These are phyloP conservation scores for Oscarella lobularis DNA, from an alignment of 37 sponge, comb jelly and placozoan genomes.

Conservation along the genomic window DNA sequence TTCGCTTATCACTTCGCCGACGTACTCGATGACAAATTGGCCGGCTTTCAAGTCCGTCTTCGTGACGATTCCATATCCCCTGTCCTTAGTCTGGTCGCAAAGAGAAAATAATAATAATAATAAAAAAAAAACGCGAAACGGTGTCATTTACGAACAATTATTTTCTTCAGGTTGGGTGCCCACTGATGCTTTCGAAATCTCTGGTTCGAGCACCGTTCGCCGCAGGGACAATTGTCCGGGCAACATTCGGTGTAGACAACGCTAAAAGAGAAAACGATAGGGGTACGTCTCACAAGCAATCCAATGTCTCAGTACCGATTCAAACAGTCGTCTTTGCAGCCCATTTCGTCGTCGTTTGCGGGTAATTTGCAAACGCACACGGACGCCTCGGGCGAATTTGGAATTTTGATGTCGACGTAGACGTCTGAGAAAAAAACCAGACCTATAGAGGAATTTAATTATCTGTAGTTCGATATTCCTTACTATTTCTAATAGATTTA, in stretches of 20 bases:
- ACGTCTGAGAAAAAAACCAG: not conserved
- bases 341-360: not conserved
- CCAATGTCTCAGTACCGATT: not conserved
- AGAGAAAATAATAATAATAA: too few species aligned
- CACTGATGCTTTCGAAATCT: not conserved
- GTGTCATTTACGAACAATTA: too few species aligned
- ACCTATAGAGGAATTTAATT: too few species aligned
- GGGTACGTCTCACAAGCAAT: not conserved
- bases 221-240: not conserved
- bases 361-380: not conserved
- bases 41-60: not conserved
- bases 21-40: not conserved
- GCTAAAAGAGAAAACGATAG: not conserved
- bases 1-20: not conserved
- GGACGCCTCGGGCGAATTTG: not conserved
- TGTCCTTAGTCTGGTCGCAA: not conserved
- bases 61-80: not conserved
- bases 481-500: too few species aligned
- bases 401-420: not conserved
- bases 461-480: too few species aligned
- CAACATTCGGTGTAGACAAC: not conserved
- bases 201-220: not conserved
- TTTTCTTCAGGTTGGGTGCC: not conserved
- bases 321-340: not conserved
- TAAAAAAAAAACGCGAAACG: too few species aligned